Percentiles rank a stretch among this genome's conserved stretches.
Conservation (phyloP, 2,888 invertebrate genomes). For the Agrenia bidenticulata region DNA sequence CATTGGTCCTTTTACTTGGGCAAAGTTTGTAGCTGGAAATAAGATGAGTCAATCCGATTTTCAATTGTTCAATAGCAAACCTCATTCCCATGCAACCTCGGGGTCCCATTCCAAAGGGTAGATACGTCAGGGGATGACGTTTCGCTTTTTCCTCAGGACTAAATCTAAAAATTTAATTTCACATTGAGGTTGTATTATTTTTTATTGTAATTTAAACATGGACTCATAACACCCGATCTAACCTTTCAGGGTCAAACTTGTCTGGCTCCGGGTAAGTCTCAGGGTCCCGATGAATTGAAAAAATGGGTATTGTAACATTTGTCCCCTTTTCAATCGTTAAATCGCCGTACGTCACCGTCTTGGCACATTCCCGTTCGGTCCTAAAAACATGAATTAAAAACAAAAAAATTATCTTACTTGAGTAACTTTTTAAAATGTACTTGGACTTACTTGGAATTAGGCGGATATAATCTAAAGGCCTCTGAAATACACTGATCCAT, state of each 20-base stretch:
- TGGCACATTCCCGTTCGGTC: background rate
- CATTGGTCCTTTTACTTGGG: background rate
- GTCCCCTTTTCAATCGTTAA: slow-evolving; percentile 2
- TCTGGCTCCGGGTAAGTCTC: slow-evolving; percentile 6
- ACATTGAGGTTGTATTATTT: background rate
- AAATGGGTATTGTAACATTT: background rate
- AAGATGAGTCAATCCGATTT: background rate
- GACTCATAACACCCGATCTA: background rate
- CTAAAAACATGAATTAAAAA: too few species aligned
- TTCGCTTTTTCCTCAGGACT: background rate
- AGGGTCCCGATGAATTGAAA: slow-evolving; percentile 3
- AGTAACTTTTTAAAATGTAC: too few species aligned
- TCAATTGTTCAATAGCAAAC: slow-evolving; percentile 1
- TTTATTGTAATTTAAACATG: background rate
- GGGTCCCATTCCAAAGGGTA: background rate
- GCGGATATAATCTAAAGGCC: background rate
- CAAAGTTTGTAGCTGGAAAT: background rate
- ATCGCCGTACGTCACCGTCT: background rate
- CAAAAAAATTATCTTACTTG: too few species aligned
- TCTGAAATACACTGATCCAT: background rate
- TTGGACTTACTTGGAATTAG: background rate
- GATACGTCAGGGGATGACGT: background rate
- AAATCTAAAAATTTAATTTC: background rate
- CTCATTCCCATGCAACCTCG: background rate
- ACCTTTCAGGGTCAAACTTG: slow-evolving; percentile 4